Base-by-base conservation (phyloP, 92 coral and sea anemone genomes). In the Nematostella vectensis region DNA sequence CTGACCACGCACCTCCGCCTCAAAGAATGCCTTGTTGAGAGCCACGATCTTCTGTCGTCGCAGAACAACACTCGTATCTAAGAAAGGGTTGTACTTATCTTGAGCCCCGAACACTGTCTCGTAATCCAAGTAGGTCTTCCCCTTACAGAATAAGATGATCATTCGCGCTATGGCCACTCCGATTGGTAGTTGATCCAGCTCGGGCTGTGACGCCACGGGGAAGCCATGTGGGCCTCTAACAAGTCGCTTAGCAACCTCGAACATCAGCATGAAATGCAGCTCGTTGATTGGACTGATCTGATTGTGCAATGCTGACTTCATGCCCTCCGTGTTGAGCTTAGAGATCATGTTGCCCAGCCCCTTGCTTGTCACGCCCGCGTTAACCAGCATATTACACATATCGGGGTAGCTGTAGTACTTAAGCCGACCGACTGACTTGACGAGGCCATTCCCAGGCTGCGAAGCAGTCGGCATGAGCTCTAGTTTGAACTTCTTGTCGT, bases 201-300 rank as follows among this genome's bases (percentile, higher is more conserved):
- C 81, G 11, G 95, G 95, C 24, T 85, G 88, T 2, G 84, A 67
- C 45, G 83, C 48, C 53, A 85, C 21, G 16, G 95, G 75, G 26
- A 65, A 45, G 12, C 84, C 88, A 58, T 70, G 67, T 3, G 79
- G 59, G 25, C 80, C 95, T 43, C 95, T 88, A 19, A 85, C 95
- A 79, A 85, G 78, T 56, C 95, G 69, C 66, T 81, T 67, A 27
- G 95, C 88, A 29, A 85, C 53, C 37, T 85, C 95, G 43, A 74
- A 85, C 22, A 85, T 71, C 29, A 75, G 26, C 88, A 85, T 80
- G 54, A 85, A 85, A 54, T 85, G 95, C 2, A 85, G 69, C 78
- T 85, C 95, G 48, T 85, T 85, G 75, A 85, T 80, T 11, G 95
- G 95, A 48, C 95, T 85, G 27, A 85, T 78, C n/a, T 88, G 77